Base-by-base conservation (phyloP, 2,888 invertebrate genomes). In the Gandaritis pyraliata region DNA sequence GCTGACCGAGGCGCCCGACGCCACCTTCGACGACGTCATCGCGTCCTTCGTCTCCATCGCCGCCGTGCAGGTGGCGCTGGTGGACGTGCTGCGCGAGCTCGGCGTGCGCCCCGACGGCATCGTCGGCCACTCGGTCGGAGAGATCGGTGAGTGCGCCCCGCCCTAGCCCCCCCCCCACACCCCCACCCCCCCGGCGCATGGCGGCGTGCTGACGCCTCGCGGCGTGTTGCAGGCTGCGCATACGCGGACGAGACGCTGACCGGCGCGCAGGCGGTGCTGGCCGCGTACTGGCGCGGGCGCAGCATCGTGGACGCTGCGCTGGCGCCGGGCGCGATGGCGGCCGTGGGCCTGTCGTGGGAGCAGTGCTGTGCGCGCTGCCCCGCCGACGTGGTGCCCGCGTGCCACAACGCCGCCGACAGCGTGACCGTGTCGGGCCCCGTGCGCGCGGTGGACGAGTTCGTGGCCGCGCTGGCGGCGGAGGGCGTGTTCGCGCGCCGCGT, bases 231-330 rank as follows among this genome's bases (percentile, higher is more conserved):
- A 82, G 98, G 98, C 1, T 99, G 99, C 87, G 98, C 98, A 13
- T 99, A 99, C 90, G 98, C 98, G 33, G 99, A 99, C 92, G 98
- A 98, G 12, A 96, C 97, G 51, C 95, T 99, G 77, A 98, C 97
- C 8, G 96, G 96, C 1, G 98, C 98, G 84, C 98, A 99, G 90
- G 96, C 98, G 0, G 96, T 99, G 58, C 90, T 98, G 73, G 96
- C 98, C 53, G 98, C 99, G 38, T 99, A 97, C 90, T 98, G 97
- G 95, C 94, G 99, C 87, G 98, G 98, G 15, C 95, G 95, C 75
- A 95, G 96, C 73, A 96, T 98, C 74, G 85, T 95, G 71, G 97
- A 97, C 75, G 95, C 96, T 8, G 93, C 94, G 72, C 86, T 97
- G 72, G 85, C 94, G 10, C 88, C 93, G 33, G 98, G 97, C 41